Evolutionary conservation across 2,113 vertebrate genomes (phyloP).

Genomic region (Perca fluviatilis): DNA sequence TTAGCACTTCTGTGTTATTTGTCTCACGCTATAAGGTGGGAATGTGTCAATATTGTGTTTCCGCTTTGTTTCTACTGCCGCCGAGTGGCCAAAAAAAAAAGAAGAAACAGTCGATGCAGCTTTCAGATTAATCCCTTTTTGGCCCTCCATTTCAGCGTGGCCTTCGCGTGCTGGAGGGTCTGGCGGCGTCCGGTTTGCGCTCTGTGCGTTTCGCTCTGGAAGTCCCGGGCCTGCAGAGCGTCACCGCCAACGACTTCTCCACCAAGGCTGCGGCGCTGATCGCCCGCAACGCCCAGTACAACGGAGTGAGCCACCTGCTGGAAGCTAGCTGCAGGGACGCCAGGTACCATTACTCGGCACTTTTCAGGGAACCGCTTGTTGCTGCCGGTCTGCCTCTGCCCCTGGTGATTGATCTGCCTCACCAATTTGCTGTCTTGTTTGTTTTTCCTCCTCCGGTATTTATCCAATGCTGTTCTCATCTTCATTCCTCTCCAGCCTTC

Average conservation of each 20-base stretch:
- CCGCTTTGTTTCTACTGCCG: neutral
- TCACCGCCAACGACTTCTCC: constrained; percentile 93
- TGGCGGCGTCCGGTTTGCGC: constrained; percentile 93
- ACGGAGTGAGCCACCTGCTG: constrained; percentile 86
- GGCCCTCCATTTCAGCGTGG: constrained; percentile 44
- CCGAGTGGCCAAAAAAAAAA: neutral
- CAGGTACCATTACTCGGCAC: constrained; percentile 79
- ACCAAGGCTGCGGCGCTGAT: constrained; percentile 88
- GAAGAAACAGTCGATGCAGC: neutral
- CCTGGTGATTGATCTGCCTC: neutral
- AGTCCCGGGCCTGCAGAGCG: constrained; percentile 88
- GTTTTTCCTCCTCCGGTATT: neutral
- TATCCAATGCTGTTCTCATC: neutral
- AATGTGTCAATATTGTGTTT: neutral
- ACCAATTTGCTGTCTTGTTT: neutral
- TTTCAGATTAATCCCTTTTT: neutral
- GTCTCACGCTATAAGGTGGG: neutral
- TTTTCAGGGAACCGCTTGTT: neutral
- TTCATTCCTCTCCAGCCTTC: constrained; percentile 5
- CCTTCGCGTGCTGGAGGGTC: constrained; percentile 89
- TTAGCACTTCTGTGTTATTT: too few relatives aligned
- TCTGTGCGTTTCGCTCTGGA: constrained; percentile 93
- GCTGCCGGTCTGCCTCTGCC: neutral
- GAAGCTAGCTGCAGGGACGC: constrained; percentile 89
- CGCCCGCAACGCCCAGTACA: constrained; percentile 86